Base-by-base conservation (phyloP, 53 echinoderm and acorn worm species). In the Hippasteria phrygiana region DNA sequence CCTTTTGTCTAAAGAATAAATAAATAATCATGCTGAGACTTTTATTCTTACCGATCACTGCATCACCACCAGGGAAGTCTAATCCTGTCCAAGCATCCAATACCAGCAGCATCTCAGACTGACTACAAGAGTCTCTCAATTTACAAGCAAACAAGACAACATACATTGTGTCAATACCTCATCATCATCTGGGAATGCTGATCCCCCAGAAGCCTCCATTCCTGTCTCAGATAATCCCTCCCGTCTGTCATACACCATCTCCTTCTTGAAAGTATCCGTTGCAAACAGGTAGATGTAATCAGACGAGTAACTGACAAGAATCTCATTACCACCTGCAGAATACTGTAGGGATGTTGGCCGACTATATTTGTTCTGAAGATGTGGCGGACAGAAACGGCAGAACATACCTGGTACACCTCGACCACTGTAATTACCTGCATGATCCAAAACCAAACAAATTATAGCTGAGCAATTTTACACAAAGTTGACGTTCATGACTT, bases 401-500 rank as follows among this genome's bases (percentile, higher is more conserved):
- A 98, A 96, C 94, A 98, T 96, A 1, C 95, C 99, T 43, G 95
- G 99, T 64, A 98, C 94, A 22, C 99, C 99, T 31, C 99, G 90
- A 27, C 99, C 99, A 35, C 91, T 79, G 81, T 93, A 95, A 82
- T 93, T 90, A 28, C 98, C 93, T 93, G 55, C 34, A 34, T 33
- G 33, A 12, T 48, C 8, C 8, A 67, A 67, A 31, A 14, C n/a
- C 22, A 59, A 59, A 1, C 26, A 26, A 4, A 59, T 24, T n/a
- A n/a, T n/a, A n/a, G n/a, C n/a, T n/a, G n/a, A n/a, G 59, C 26
- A 1, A n/a, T 59, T 26, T 26, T 18, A 22, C 2, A 59, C 22
- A 59, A 59, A 26, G 27, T 22, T 24, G 59, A 2, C 59, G n/a
- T n/a, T n/a, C n/a, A n/a, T n/a, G n/a, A n/a, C n/a, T n/a, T n/a